These are phyloP conservation scores for Anguilla megastoma DNA, from an alignment of 2,797 vertebrate species.

Conservation along the genomic window DNA sequence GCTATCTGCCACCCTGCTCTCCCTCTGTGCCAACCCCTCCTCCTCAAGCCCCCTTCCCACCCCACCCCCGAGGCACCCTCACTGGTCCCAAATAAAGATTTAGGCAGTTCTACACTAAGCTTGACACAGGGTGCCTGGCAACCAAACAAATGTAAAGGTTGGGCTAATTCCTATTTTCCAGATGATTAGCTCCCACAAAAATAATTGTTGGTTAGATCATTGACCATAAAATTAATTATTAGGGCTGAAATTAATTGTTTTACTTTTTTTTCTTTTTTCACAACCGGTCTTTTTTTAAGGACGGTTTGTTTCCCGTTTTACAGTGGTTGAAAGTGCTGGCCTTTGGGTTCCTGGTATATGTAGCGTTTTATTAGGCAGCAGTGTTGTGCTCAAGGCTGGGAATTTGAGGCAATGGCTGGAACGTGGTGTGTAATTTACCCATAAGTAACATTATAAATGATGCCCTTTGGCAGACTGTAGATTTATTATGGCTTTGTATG, in stretches of 20 bases:
- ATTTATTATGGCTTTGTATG: conserved; percentile 24
- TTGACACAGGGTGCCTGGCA: conserved; percentile 62
- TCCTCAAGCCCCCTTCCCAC: not conserved
- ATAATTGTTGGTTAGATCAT: conserved; percentile 66
- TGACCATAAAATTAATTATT: conserved; percentile 72
- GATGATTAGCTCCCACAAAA: conserved; percentile 70
- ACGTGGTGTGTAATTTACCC: conserved; percentile 26
- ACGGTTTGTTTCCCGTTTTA: conserved; percentile 52
- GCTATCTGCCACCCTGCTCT: not conserved
- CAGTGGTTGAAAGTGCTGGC: conserved; percentile 49
- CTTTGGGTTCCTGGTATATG: conserved; percentile 38
- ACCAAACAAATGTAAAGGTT: conserved; percentile 65
- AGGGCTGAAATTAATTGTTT: conserved; percentile 54
- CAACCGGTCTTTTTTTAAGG: not conserved
- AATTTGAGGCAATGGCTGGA: conserved; percentile 21
- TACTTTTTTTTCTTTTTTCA: not conserved
- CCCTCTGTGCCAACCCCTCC: not conserved
- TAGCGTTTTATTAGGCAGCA: conserved; percentile 42
- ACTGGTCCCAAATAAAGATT: not conserved
- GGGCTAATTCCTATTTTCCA: conserved; percentile 69
- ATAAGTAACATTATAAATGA: conserved; percentile 26
- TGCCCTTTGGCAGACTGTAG: conserved; percentile 22
- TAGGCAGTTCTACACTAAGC: not conserved
- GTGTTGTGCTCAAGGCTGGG: conserved; percentile 18
- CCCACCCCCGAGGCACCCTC: not conserved